Percentiles rank a stretch among this genome's conserved stretches.
These are phyloP conservation scores for Athalia rosae DNA, from an alignment of 2,888 invertebrate genomes.

Conservation along the genomic window DNA sequence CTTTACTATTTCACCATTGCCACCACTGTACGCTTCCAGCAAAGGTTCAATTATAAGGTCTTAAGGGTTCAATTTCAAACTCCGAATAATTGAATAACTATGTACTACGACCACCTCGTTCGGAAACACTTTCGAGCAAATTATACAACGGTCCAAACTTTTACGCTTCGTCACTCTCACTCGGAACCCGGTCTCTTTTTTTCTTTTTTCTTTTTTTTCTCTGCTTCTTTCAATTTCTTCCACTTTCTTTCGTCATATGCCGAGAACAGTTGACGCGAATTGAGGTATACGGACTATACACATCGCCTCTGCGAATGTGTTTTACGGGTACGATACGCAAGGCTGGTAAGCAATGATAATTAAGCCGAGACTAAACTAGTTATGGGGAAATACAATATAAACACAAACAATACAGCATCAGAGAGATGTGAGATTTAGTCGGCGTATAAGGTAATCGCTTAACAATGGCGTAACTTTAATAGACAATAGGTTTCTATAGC, in stretches of 20 bases:
- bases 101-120: not conserved
- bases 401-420: constrained; percentile 56
- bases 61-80: not conserved
- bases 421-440: constrained; percentile 20
- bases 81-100: constrained; percentile 8
- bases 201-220: no score
- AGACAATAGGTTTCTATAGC: constrained; percentile 26
- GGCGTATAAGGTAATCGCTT: constrained; percentile 38
- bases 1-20: constrained; percentile 49
- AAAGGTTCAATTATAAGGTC: constrained; percentile 10
- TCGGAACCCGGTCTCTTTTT: not conserved
- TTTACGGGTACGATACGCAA: not conserved
- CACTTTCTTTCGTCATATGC: no score
- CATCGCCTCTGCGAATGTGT: not conserved
- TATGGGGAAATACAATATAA: constrained; percentile 61
- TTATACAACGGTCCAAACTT: not conserved
- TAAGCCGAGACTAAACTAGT: constrained; percentile 57
- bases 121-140: constrained; percentile 16
- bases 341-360: constrained; percentile 61
- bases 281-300: not conserved
- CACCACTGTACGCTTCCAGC: constrained; percentile 34
- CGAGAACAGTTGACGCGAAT: no score
- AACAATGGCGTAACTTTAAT: constrained; percentile 42
- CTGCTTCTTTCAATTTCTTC: no score
- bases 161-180: constrained; percentile 11